These are phyloP conservation scores for Sula dactylatra DNA, from an alignment of 2,113 vertebrate species.

Conservation along the genomic window DNA sequence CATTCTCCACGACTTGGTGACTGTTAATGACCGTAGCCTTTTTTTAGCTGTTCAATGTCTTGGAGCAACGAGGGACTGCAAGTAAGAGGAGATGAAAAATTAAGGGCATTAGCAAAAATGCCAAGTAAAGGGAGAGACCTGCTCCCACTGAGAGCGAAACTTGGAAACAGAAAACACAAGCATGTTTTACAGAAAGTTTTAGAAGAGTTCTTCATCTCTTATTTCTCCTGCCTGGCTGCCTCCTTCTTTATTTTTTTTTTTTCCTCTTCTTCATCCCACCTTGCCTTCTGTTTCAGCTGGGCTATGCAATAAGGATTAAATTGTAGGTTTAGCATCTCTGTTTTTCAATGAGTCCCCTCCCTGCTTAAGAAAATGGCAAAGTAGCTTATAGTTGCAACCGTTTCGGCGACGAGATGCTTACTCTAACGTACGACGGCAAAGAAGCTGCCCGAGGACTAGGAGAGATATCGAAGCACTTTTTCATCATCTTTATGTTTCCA, in stretches of 20 bases:
- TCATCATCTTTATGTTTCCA: accelerated
- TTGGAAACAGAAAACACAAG: accelerated
- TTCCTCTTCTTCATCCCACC: background rate
- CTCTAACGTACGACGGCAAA: accelerated
- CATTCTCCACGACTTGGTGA: accelerated
- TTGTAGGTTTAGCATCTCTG: background rate
- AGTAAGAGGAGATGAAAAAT: background rate
- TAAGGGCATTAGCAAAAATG: background rate
- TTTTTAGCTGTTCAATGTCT: too few species aligned
- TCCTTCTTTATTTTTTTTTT: too few species aligned
- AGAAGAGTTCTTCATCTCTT: background rate
- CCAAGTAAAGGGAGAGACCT: background rate
- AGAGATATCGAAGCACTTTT: background rate
- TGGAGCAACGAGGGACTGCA: background rate
- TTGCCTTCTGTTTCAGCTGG: background rate
- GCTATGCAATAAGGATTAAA: background rate
- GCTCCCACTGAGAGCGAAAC: background rate
- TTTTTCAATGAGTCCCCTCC: background rate
- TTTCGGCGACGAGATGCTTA: background rate
- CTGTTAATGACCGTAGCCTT: background rate
- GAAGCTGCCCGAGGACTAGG: background rate
- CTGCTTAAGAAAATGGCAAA: background rate
- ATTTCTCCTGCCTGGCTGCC: background rate
- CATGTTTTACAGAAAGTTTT: background rate
- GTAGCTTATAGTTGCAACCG: accelerated